A percentile compares a stretch with the other conserved stretches of the same genome.
Conservation (phyloP, 1,140 invertebrate genomes). For the Conus ventricosus region DNA sequence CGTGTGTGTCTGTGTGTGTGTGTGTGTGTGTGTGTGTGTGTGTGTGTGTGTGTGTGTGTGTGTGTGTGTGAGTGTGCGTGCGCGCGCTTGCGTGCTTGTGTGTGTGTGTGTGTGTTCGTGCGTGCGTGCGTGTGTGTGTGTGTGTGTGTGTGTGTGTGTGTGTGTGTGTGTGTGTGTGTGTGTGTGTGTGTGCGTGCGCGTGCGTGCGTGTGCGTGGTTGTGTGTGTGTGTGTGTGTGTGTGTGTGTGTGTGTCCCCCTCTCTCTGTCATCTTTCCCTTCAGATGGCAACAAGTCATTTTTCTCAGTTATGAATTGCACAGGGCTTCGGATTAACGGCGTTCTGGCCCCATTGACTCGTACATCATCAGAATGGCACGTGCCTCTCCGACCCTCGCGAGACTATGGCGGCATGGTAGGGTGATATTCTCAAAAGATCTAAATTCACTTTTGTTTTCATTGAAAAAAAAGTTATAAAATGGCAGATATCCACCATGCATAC, state of each 20-base stretch:
- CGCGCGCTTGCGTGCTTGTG: background rate
- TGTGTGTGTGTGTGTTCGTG: background rate
- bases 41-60: slow-evolving; percentile 6
- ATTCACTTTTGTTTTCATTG: too few relatives aligned
- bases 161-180: background rate
- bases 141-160: background rate
- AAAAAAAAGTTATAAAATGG: too few relatives aligned
- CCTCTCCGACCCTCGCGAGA: too few relatives aligned
- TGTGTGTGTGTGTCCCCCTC: background rate
- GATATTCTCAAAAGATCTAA: too few relatives aligned
- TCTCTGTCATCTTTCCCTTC: background rate
- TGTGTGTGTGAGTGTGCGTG: background rate
- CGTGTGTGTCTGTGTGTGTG: background rate
- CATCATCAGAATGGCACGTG: too few relatives aligned
- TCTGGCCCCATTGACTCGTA: too few relatives aligned
- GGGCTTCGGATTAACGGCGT: too few relatives aligned
- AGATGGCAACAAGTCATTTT: too few relatives aligned
- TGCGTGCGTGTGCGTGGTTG: background rate
- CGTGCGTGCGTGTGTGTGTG: background rate
- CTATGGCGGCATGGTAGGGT: too few relatives aligned
- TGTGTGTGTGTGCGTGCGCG: too few relatives aligned
- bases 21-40: background rate
- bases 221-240: slow-evolving; percentile 3
- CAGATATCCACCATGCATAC: too few relatives aligned
- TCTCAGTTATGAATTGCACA: too few relatives aligned